A percentile compares a stretch with the other conserved stretches of the same genome.
Evolutionary conservation across 2,888 invertebrate species (phyloP).

Genomic region (Eulithis prunata): DNA sequence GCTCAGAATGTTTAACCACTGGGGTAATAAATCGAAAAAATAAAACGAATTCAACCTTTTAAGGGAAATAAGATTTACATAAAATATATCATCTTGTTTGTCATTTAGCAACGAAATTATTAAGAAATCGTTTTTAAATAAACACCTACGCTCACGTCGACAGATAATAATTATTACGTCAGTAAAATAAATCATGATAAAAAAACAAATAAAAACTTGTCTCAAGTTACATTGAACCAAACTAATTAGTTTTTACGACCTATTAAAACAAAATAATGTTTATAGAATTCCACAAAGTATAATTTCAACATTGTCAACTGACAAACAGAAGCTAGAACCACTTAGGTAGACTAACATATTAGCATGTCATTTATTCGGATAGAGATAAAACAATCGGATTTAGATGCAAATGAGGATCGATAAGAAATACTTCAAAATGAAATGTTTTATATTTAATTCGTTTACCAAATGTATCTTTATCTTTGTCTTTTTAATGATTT

Average conservation of each 20-base stretch:
- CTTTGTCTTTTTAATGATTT: too few relatives aligned
- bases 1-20: conserved; percentile 57
- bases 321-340: conserved; percentile 29
- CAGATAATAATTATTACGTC: conserved; percentile 45
- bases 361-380: conserved; percentile 22
- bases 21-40: conserved; percentile 58
- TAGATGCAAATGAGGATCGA: conserved; percentile 19
- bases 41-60: conserved; percentile 63
- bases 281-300: not conserved
- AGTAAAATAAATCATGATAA: conserved; percentile 29
- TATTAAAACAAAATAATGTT: conserved; percentile 26
- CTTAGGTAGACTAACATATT: conserved; percentile 17
- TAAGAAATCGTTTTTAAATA: conserved; percentile 54
- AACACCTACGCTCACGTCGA: conserved; percentile 54
- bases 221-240: conserved; percentile 27
- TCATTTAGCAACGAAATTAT: conserved; percentile 66
- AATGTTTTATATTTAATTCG: not conserved
- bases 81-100: conserved; percentile 62
- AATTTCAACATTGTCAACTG: not conserved
- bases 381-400: conserved; percentile 20
- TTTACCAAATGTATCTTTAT: too few relatives aligned
- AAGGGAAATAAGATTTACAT: conserved; percentile 57
- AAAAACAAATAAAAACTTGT: conserved; percentile 28
- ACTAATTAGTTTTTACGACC: conserved; percentile 37
- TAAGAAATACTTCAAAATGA: not conserved